phyloP scores from a whole-genome alignment of 2,113 vertebrate species.

The Chaetorhynchus papuensis region DNA sequence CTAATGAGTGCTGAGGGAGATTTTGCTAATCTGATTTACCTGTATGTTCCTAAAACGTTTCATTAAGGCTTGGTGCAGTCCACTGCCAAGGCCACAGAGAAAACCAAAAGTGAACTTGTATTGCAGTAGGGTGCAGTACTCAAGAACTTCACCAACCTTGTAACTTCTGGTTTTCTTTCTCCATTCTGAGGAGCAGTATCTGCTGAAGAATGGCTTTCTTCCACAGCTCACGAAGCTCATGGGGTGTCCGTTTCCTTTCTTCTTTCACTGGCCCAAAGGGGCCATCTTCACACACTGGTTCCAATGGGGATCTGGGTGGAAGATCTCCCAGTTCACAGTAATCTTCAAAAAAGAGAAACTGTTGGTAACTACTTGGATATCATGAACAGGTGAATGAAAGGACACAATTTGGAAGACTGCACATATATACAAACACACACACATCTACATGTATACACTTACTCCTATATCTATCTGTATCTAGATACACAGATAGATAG shows the following conservation, averaged over 20 bases:
- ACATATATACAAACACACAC: not conserved
- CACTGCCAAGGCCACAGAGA: not conserved
- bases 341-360: slow-evolving; percentile 69
- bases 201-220: slow-evolving; percentile 94
- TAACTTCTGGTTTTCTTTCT: slow-evolving; percentile 93
- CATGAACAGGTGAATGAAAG: not conserved
- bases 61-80: not conserved
- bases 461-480: not conserved
- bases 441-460: not conserved
- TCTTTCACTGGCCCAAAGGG: slow-evolving; percentile 76
- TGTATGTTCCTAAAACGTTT: not conserved
- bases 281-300: slow-evolving; percentile 72
- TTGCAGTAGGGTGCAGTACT: not conserved
- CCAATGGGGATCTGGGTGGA: slow-evolving; percentile 66
- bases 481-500: not conserved
- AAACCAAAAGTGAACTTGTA: not conserved
- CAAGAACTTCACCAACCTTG: slow-evolving; percentile 77
- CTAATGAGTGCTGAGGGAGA: not conserved
- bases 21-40: not conserved
- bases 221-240: slow-evolving; percentile 91
- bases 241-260: slow-evolving; percentile 76
- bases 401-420: not conserved
- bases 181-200: slow-evolving; percentile 95
- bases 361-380: not conserved
- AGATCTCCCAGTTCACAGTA: slow-evolving; percentile 80